These are phyloP conservation scores for Macrosiphum euphorbiae DNA, from an alignment of 2,888 invertebrate genomes.

Conservation along the genomic window DNA sequence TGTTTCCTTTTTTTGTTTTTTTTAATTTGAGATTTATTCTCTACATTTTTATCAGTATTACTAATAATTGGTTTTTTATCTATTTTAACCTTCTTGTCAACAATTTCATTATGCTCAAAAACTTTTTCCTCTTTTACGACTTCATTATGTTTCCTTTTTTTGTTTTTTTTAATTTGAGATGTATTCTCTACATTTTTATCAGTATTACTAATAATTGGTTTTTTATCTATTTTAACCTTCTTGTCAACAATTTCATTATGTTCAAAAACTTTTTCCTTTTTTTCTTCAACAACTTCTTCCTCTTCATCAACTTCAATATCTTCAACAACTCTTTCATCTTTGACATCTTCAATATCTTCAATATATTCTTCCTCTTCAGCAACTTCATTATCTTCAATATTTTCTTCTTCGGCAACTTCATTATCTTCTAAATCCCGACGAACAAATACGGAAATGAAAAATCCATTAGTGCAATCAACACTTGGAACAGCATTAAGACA, in stretches of 20 bases:
- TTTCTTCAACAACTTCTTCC: neutral
- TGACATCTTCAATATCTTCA: too few species aligned
- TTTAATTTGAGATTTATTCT: neutral
- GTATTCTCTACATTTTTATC: neutral
- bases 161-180: neutral
- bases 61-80: neutral
- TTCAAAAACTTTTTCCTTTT: neutral
- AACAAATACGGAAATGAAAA: slow-evolving; percentile 94
- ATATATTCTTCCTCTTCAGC: too few species aligned
- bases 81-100: neutral
- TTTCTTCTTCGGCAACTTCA: neutral
- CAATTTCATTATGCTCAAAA: neutral
- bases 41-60: neutral
- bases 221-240: neutral
- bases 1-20: neutral
- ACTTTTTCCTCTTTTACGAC: neutral
- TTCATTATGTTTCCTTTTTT: neutral
- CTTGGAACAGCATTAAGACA: slow-evolving; percentile 86
- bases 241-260: neutral
- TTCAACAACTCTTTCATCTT: too few species aligned
- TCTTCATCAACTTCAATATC: too few species aligned
- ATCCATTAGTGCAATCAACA: slow-evolving; percentile 88
- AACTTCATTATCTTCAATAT: too few species aligned
- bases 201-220: neutral
- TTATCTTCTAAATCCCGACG: slow-evolving; percentile 60